Percentiles rank a stretch among this genome's conserved stretches.
Conservation (phyloP, 2,113 vertebrate species). For the Pomatorhinus ruficollis region DNA sequence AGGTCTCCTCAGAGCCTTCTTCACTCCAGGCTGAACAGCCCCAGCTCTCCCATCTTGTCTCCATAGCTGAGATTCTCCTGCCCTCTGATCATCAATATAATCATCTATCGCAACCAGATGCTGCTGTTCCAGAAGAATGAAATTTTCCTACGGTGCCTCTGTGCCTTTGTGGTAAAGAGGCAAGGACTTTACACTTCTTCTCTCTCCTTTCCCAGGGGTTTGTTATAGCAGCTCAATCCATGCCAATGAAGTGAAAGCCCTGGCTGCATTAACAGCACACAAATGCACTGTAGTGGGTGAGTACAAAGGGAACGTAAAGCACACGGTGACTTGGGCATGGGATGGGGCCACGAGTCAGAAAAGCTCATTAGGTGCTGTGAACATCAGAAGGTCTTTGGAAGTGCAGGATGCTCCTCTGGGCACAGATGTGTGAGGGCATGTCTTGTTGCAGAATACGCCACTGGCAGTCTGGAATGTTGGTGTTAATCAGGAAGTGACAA, state of each 20-base stretch:
- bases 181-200: neutral
- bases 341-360: neutral
- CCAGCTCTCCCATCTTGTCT: neutral
- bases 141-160: neutral
- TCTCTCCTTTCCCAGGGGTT: slow-evolving; percentile 11
- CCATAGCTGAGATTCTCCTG: neutral
- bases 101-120: neutral
- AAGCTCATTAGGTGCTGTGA: neutral
- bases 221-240: neutral
- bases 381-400: neutral
- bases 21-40: neutral
- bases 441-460: neutral
- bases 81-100: neutral
- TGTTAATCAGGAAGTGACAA: neutral
- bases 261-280: slow-evolving; percentile 39
- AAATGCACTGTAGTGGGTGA: neutral
- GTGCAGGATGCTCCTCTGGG: neutral
- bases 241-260: neutral
- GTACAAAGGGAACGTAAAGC: neutral
- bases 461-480: neutral
- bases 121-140: neutral
- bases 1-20: neutral
- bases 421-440: neutral
- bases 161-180: neutral
- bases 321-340: neutral